Base-by-base conservation (phyloP, 2,888 invertebrate genomes). In the Dendrolimus pini region DNA sequence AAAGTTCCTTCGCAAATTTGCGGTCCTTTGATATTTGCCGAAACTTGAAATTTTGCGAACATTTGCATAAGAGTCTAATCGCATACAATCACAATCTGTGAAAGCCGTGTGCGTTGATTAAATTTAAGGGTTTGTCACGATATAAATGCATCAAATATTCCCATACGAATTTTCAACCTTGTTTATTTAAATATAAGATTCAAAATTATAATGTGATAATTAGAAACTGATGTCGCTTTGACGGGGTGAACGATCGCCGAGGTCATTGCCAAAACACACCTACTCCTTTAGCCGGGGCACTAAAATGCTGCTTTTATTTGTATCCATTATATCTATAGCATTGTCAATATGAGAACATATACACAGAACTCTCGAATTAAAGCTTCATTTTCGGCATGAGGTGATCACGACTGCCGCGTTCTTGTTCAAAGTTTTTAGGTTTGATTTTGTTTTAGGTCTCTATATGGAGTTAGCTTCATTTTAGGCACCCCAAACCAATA, bases 201-300 rank as follows among this genome's bases (percentile, higher is more conserved):
- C 60, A 69, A 68, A 67, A 65, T 68, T 30, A 57, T 55, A 41
- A 55, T 54, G 54, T 41, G 56, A 56, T 59, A 41, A 54, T 54
- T 53, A 42, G 55, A 52, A 54, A 41, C 42, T 41, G 54, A 41
- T 57, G 62, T 58, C 60, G 59, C 60, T 68, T 63, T 60, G 61
- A 57, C 62, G 78, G 70, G 87, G 76, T 84, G 81, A 80, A 77
- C 74, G 87, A 85, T 74, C 86, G 69, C 71, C 64, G 84, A 79
- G 89, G 86, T 89, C 89, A 88, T 88, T 89, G 89, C 87, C 89
- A 84, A 89, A 82, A 82, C 59, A 63, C 79, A 75, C 75, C 78
- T 71, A 73, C 71, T 72, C 68, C 78, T 82, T 80, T 80, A 75
- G 68, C 62, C 12, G 75, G 76, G 75, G 68, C 68, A 59, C 77